Percentiles rank a stretch among this genome's conserved stretches.
phyloP scores from a whole-genome alignment of 53 echinoderm and acorn worm species.

The Antedon mediterranea region DNA sequence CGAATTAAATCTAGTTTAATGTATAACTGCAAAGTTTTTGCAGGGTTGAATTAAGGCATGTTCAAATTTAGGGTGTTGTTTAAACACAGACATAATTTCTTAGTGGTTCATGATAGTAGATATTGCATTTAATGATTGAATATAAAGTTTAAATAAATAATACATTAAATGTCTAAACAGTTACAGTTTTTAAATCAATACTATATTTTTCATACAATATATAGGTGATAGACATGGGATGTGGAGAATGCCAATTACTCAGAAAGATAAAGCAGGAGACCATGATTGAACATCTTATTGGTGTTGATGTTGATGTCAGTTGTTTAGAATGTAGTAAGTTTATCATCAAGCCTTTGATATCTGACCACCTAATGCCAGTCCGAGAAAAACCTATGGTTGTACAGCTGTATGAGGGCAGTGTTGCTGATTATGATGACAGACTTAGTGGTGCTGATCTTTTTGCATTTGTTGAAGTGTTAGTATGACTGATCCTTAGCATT shows the following conservation, averaged over 20 bases:
- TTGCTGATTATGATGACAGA: slow-evolving; percentile 43
- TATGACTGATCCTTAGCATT: no score
- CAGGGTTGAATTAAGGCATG: no score
- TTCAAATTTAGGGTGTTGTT: no score
- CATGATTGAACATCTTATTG: slow-evolving; percentile 49
- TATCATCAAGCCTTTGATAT: slow-evolving; percentile 41
- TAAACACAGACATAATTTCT: no score
- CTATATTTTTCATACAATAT: no score
- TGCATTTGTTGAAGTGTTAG: slow-evolving; percentile 88
- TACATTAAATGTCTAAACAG: no score
- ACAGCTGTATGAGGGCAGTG: slow-evolving; percentile 52
- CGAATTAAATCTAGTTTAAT: no score
- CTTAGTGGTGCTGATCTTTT: slow-evolving; percentile 45
- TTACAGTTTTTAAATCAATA: no score
- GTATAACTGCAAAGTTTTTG: no score
- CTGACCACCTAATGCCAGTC: slow-evolving; percentile 28
- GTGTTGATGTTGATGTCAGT: slow-evolving; percentile 48
- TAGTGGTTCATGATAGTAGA: no score
- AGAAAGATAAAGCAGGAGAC: slow-evolving; percentile 41
- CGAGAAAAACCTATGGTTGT: slow-evolving; percentile 40
- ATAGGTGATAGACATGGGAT: slow-evolving; percentile 95
- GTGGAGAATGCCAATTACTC: slow-evolving; percentile 58
- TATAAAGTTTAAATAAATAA: no score
- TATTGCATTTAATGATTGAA: no score
- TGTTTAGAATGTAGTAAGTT: slow-evolving; percentile 19